Percentiles rank a stretch among this genome's conserved stretches.
phyloP scores from a whole-genome alignment of 2,888 invertebrate species.

The Drosophila mimica region DNA sequence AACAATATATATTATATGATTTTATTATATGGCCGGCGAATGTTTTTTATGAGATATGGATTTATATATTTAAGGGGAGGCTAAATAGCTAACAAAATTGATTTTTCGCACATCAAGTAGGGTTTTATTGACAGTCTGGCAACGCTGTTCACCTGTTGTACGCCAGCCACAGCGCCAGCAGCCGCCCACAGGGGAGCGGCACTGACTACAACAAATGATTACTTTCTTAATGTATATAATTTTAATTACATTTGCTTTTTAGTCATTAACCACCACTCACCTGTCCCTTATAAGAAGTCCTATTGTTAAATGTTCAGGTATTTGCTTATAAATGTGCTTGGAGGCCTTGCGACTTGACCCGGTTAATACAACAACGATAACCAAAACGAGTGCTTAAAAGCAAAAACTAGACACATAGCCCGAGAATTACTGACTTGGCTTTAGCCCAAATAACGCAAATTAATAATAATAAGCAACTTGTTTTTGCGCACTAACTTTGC shows the following conservation, averaged over 20 bases:
- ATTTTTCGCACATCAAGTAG: slow-evolving; percentile 37
- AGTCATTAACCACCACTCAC: slow-evolving; percentile 27
- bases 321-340: not conserved
- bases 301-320: not conserved
- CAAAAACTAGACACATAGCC: not conserved
- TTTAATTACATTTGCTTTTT: not conserved
- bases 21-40: not conserved
- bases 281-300: slow-evolving; percentile 13
- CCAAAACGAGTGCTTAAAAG: slow-evolving; percentile 1
- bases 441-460: slow-evolving; percentile 17
- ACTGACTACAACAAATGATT: slow-evolving; percentile 49
- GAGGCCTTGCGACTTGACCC: not conserved
- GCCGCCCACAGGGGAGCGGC: slow-evolving; percentile 44
- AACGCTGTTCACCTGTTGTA: slow-evolving; percentile 70
- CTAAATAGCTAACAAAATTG: slow-evolving; percentile 23
- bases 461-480: slow-evolving; percentile 19
- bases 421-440: slow-evolving; percentile 9
- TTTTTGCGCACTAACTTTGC: slow-evolving; percentile 62
- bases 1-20: no score
- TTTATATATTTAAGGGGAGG: not conserved
- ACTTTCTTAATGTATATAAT: slow-evolving; percentile 35
- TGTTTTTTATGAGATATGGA: not conserved
- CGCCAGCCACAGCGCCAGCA: slow-evolving; percentile 56
- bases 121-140: slow-evolving; percentile 24
- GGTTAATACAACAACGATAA: slow-evolving; percentile 2